A percentile compares a stretch with the other conserved stretches of the same genome.
phyloP scores from a whole-genome alignment of 2,113 vertebrate species.

The Mola mola region DNA sequence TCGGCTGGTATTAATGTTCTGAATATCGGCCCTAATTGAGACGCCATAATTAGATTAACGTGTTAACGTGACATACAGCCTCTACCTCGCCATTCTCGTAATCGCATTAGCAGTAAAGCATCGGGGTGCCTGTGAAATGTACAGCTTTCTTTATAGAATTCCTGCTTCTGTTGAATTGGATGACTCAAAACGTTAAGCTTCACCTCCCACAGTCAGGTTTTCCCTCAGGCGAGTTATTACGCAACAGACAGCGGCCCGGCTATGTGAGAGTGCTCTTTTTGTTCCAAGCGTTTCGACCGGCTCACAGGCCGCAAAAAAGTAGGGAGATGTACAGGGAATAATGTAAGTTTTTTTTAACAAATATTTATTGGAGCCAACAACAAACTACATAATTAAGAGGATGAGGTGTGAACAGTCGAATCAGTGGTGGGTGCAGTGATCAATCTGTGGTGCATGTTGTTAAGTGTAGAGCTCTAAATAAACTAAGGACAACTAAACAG shows the following conservation, averaged over 20 bases:
- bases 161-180: constrained; percentile 26
- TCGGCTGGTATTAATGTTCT: constrained; percentile 39
- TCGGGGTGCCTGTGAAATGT: constrained; percentile 5
- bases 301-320: too few relatives aligned
- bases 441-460: too few relatives aligned
- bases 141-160: constrained; percentile 13
- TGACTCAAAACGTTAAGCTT: constrained; percentile 47
- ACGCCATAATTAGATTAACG: constrained; percentile 59
- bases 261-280: constrained; percentile 14
- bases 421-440: too few relatives aligned
- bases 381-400: too few relatives aligned
- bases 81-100: constrained; percentile 49
- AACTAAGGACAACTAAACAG: too few relatives aligned
- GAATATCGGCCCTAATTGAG: constrained; percentile 55
- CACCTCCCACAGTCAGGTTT: constrained; percentile 65
- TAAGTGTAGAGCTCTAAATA: too few relatives aligned
- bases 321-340: too few relatives aligned
- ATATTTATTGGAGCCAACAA: too few relatives aligned
- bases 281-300: too few relatives aligned
- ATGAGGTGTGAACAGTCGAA: too few relatives aligned
- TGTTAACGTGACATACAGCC: constrained; percentile 27
- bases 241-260: constrained; percentile 51
- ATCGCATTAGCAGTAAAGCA: constrained; percentile 70
- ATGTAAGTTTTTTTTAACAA: too few relatives aligned
- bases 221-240: constrained; percentile 57